Evolutionary conservation across 2,888 invertebrate species (phyloP).

Genomic region (Acrobasis consociella): DNA sequence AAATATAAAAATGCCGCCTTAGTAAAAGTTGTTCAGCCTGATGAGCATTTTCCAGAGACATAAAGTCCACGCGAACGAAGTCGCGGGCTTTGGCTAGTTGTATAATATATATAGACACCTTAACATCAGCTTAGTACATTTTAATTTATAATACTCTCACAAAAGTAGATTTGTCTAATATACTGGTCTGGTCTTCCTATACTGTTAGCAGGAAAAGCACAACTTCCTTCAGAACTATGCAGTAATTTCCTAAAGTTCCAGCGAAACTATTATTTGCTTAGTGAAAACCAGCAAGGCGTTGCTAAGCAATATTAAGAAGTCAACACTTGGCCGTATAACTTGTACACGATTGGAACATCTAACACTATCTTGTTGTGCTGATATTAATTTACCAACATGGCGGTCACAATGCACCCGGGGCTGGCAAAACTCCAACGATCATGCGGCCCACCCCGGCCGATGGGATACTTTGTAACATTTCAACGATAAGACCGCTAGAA

Average conservation of each 20-base stretch:
- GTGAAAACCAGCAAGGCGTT: slow-evolving; percentile 11
- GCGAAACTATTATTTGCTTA: slow-evolving; percentile 14
- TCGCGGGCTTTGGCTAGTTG: no score
- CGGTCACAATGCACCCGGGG: slow-evolving; percentile 61
- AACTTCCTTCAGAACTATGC: slow-evolving; percentile 1
- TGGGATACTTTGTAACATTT: slow-evolving; percentile 47
- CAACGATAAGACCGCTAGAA: slow-evolving; percentile 22
- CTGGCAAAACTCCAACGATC: slow-evolving; percentile 68
- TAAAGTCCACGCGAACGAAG: no score
- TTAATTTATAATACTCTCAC: no score
- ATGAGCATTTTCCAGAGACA: no score
- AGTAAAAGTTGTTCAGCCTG: no score
- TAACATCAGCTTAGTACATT: no score
- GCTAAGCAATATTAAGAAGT: slow-evolving; percentile 15
- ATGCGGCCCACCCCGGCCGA: slow-evolving; percentile 45
- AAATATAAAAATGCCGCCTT: no score
- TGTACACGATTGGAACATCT: slow-evolving; percentile 32
- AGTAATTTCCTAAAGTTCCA: slow-evolving; percentile 4
- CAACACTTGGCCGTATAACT: slow-evolving; percentile 15
- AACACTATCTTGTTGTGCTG: slow-evolving; percentile 53
- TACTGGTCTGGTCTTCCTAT: neutral
- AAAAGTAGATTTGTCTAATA: no score
- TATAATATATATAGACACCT: no score
- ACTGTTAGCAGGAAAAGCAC: neutral
- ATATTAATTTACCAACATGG: slow-evolving; percentile 75